phyloP scores from a whole-genome alignment of 2,113 vertebrate species.

The Zosterops pallidus region DNA sequence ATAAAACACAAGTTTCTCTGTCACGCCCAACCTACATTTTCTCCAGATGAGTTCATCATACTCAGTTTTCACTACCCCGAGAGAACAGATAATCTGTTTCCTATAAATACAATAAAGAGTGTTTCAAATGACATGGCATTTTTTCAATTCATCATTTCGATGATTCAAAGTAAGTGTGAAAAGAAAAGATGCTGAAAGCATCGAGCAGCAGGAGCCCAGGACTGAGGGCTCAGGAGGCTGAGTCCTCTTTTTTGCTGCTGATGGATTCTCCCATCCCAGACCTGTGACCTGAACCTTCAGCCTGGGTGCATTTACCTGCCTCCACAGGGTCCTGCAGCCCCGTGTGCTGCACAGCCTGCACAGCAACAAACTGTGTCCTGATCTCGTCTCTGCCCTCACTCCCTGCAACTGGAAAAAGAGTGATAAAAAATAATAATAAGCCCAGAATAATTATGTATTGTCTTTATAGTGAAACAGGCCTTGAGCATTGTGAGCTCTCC shows the following conservation, averaged over 20 bases:
- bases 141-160: neutral
- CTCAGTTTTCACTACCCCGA: neutral
- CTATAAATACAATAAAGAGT: neutral
- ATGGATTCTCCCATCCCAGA: neutral
- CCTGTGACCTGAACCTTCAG: neutral
- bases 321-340: neutral
- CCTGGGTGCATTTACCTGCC: neutral
- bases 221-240: neutral
- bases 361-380: neutral
- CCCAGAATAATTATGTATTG: conserved; percentile 7
- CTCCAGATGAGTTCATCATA: conserved; percentile 29
- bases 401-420: neutral
- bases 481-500: neutral
- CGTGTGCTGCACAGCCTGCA: neutral
- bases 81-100: conserved; percentile 24
- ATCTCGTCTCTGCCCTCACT: neutral
- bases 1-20: neutral
- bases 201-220: neutral
- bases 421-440: conserved; percentile 44
- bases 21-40: conserved; percentile 44
- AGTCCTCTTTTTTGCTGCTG: neutral
- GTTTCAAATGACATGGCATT: neutral
- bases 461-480: neutral
- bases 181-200: neutral
- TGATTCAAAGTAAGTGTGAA: neutral